Percentiles rank a stretch among this genome's conserved stretches.
These are phyloP conservation scores for Poliocrania exsul DNA, from an alignment of 2,797 vertebrate species.

Conservation along the genomic window DNA sequence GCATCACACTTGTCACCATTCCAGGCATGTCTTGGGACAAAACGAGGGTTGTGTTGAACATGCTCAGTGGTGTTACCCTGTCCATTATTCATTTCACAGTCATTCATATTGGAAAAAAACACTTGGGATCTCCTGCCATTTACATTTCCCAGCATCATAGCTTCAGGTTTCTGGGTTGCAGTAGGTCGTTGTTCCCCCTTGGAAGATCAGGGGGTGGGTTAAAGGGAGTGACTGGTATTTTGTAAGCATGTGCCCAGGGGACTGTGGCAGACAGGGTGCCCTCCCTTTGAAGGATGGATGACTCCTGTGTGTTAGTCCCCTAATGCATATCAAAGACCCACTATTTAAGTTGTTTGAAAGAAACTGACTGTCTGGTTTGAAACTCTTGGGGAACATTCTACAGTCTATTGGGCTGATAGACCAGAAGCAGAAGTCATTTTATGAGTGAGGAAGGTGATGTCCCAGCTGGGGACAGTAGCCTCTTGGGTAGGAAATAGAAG, in stretches of 20 bases:
- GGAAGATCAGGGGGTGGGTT: background rate
- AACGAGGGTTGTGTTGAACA: fast-evolving
- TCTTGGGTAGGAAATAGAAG: background rate
- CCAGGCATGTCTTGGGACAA: background rate
- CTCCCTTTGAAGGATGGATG: background rate
- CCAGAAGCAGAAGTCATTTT: background rate
- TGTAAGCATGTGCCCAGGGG: background rate
- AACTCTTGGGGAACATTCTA: background rate
- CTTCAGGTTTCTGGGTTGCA: background rate
- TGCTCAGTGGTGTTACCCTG: background rate
- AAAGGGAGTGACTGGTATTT: background rate
- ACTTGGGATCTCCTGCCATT: background rate
- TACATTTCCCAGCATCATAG: background rate
- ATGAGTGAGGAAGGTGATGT: background rate
- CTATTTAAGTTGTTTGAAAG: background rate
- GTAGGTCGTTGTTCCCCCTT: background rate
- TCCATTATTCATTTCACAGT: background rate
- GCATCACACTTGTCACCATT: background rate
- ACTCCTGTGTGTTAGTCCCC: background rate
- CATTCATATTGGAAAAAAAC: background rate
- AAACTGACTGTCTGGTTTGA: background rate
- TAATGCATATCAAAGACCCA: background rate
- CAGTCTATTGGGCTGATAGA: background rate
- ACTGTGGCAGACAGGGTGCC: background rate
- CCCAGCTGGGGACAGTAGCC: background rate